Evolutionary conservation across 2,888 invertebrate species (phyloP).

Genomic region (Tipula vernalis): DNA sequence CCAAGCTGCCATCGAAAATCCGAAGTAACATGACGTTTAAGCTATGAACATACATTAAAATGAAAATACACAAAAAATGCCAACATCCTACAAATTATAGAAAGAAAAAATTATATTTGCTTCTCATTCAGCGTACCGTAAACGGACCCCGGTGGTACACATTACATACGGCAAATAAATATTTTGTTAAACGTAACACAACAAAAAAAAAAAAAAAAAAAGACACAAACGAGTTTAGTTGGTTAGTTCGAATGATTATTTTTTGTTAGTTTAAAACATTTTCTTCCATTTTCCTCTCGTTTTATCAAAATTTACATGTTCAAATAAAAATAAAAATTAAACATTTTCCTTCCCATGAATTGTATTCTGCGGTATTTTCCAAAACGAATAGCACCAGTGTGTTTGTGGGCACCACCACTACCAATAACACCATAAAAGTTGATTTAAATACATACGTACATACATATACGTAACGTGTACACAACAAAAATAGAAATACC

Average conservation of each 20-base stretch:
- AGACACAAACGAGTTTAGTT: background rate
- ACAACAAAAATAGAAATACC: background rate
- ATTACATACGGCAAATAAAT: background rate
- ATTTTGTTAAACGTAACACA: background rate
- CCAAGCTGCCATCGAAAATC: too few relatives aligned
- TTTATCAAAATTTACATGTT: background rate
- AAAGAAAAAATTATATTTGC: too few relatives aligned
- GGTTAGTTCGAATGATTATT: background rate
- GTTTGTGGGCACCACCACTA: background rate
- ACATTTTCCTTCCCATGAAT: background rate
- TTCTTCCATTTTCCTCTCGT: background rate
- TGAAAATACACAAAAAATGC: too few relatives aligned
- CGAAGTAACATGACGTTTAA: too few relatives aligned
- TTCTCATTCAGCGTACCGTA: too few relatives aligned
- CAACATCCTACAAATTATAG: too few relatives aligned
- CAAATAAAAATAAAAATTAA: background rate
- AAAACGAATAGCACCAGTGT: background rate
- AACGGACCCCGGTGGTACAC: too few relatives aligned
- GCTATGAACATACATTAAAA: too few relatives aligned
- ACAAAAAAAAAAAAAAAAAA: background rate
- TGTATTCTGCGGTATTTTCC: background rate
- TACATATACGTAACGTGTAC: background rate
- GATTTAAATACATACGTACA: background rate
- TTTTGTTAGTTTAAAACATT: background rate
- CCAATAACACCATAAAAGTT: background rate